Evolutionary conservation across 2,113 vertebrate species (phyloP).

Genomic region (Anoplopoma fimbria): DNA sequence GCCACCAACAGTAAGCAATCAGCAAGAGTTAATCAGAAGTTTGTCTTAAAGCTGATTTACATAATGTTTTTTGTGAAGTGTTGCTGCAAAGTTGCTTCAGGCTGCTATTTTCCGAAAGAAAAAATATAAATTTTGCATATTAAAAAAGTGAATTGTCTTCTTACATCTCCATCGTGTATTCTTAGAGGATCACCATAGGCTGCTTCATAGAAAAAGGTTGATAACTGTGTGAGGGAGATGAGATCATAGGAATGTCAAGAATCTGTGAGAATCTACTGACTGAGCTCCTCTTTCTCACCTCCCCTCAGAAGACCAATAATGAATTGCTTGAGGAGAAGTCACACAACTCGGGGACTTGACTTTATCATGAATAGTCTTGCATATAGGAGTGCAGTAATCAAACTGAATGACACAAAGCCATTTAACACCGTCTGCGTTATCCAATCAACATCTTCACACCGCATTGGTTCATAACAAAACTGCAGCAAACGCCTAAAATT

Average conservation of each 20-base stretch:
- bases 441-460: not conserved
- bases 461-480: not conserved
- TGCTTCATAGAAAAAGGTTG: not conserved
- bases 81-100: slow-evolving; percentile 8
- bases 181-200: not conserved
- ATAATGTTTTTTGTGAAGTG: not conserved
- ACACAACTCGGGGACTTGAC: slow-evolving; percentile 9
- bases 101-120: slow-evolving; percentile 12
- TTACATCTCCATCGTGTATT: not conserved
- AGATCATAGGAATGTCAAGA: slow-evolving; percentile 20
- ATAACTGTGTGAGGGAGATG: slow-evolving; percentile 6
- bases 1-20: slow-evolving; percentile 16
- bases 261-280: slow-evolving; percentile 49
- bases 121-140: not conserved
- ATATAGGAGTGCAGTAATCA: slow-evolving; percentile 42
- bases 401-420: slow-evolving; percentile 36
- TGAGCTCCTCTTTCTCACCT: slow-evolving; percentile 32
- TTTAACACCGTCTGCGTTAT: slow-evolving; percentile 31
- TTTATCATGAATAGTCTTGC: slow-evolving; percentile 37
- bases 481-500: slow-evolving; percentile 14
- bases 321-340: slow-evolving; percentile 37
- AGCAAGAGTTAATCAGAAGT: slow-evolving; percentile 21
- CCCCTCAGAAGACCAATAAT: slow-evolving; percentile 41
- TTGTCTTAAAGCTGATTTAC: slow-evolving; percentile 28
- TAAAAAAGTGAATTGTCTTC: not conserved